A percentile compares a stretch with the other conserved stretches of the same genome.
Conservation (phyloP, 2,888 invertebrate species). For the Xiphydria camelus region DNA sequence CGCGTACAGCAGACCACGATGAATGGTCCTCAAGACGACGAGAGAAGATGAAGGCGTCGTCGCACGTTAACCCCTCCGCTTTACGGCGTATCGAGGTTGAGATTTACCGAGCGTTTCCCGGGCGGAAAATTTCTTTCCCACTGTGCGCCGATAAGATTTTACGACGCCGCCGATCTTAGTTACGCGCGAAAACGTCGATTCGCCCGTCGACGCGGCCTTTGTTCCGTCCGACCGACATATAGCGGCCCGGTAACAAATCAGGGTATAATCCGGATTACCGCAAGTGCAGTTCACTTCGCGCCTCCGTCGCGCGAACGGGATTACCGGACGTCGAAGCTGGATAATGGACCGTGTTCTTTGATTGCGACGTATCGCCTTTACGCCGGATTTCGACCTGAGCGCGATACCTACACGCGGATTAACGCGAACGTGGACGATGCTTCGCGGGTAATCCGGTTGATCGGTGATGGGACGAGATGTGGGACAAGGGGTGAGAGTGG, state of each 20-base stretch:
- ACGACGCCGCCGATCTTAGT: not conserved
- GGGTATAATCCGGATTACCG: conserved; percentile 13
- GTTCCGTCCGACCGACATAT: not conserved
- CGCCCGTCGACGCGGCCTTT: not conserved
- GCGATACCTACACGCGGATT: not conserved
- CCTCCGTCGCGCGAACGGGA: conserved; percentile 11
- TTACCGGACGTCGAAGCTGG: conserved; percentile 2
- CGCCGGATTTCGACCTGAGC: not conserved
- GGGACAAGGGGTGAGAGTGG: too few species aligned
- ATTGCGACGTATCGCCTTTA: conserved; percentile 12
- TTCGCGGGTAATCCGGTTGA: too few species aligned
- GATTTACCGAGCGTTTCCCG: too few species aligned
- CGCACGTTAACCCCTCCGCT: too few species aligned
- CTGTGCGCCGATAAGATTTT: not conserved
- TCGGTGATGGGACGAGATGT: too few species aligned
- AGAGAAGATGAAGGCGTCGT: too few species aligned
- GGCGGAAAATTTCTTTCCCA: too few species aligned
- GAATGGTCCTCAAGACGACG: too few species aligned
- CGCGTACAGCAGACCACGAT: too few species aligned
- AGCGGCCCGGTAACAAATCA: conserved; percentile 7
- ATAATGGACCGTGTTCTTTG: conserved; percentile 4
- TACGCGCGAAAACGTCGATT: conserved; percentile 1
- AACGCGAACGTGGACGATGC: too few species aligned
- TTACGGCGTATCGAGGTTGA: too few species aligned
- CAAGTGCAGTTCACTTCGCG: conserved; percentile 16